phyloP scores from a whole-genome alignment of 1,140 invertebrate species.

The Trichonephila inaurata region DNA sequence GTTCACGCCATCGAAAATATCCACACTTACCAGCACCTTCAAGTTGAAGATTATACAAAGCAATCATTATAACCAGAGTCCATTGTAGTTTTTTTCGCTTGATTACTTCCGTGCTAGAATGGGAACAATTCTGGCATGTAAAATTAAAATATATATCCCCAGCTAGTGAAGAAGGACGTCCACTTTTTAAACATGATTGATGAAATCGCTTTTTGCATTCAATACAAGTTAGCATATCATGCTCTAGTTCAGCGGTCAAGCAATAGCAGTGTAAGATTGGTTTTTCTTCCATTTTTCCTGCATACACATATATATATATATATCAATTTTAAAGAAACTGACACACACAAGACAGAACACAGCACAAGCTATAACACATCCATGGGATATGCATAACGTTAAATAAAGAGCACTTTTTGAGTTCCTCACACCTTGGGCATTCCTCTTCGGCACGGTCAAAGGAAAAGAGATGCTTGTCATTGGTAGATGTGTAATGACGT shows the following conservation, averaged over 20 bases:
- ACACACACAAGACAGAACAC: no score
- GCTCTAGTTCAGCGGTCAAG: slow-evolving; percentile 20
- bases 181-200: slow-evolving; percentile 79
- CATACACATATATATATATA: no score
- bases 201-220: slow-evolving; percentile 73
- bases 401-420: no score
- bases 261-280: slow-evolving; percentile 67
- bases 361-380: no score
- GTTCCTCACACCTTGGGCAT: no score
- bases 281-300: not conserved
- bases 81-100: slow-evolving; percentile 85
- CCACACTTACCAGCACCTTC: slow-evolving; percentile 81
- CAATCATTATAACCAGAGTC: slow-evolving; percentile 79
- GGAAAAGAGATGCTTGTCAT: no score
- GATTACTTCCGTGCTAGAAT: slow-evolving; percentile 83
- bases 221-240: slow-evolving; percentile 63
- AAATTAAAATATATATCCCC: slow-evolving; percentile 90
- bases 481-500: no score
- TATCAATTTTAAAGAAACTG: slow-evolving; percentile 1
- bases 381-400: no score
- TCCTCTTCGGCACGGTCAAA: no score
- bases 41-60: slow-evolving; percentile 75
- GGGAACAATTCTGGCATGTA: slow-evolving; percentile 85
- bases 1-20: slow-evolving; percentile 87
- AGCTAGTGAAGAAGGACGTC: slow-evolving; percentile 84